Conservation (phyloP, 1,140 invertebrate species). For the Philopotamus ludificatus region DNA sequence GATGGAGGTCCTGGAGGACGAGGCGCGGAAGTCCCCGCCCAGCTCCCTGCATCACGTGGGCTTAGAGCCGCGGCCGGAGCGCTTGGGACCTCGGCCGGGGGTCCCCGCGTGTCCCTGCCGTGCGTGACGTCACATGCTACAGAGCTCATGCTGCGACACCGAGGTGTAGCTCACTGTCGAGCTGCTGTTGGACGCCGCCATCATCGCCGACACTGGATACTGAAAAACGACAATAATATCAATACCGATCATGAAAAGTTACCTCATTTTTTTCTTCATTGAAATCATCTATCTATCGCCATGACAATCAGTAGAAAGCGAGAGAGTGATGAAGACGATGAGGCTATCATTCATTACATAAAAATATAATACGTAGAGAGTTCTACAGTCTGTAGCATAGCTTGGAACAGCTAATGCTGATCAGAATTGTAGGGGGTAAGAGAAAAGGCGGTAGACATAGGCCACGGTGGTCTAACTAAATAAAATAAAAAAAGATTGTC, state of each 20-base stretch:
- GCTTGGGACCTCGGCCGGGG: conserved; percentile 45
- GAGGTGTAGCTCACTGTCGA: conserved; percentile 47
- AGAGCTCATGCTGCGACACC: conserved; percentile 55
- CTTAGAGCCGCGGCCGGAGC: conserved; percentile 47
- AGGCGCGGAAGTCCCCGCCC: conserved; percentile 33
- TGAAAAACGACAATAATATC: conserved; percentile 42
- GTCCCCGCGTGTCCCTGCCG: conserved; percentile 47
- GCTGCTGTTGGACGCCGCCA: conserved; percentile 41
- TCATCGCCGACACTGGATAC: conserved; percentile 55
- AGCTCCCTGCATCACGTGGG: conserved; percentile 40
- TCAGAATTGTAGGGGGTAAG: no score
- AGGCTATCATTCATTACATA: no score
- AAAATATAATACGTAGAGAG: no score
- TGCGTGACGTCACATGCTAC: conserved; percentile 55
- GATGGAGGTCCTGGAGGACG: conserved; percentile 24
- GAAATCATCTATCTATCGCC: no score
- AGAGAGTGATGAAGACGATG: no score
- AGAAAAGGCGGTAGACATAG: no score
- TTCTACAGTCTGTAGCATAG: no score
- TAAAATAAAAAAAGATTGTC: no score
- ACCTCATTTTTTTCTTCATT: conserved; percentile 9
- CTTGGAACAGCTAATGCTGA: no score
- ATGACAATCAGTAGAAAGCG: no score
- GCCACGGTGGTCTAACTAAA: no score
- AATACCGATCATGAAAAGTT: background rate